Evolutionary conservation across 2,113 vertebrate genomes (phyloP).

Genomic region (Mus spicilegus): DNA sequence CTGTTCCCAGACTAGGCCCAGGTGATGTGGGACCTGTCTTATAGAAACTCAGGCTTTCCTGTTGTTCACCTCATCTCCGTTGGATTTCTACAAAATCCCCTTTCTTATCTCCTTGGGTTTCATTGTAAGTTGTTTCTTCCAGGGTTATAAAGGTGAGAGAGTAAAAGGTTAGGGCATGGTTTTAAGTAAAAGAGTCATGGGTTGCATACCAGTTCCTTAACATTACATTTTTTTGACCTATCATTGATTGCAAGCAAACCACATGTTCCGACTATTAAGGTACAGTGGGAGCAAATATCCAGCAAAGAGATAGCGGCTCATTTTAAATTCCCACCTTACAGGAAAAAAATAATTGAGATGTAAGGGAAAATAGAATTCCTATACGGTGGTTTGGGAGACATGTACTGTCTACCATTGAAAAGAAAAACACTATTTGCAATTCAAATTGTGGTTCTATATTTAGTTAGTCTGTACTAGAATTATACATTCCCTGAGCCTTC

Average conservation of each 20-base stretch:
- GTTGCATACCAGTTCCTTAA: neutral
- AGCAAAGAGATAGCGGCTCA: accelerated
- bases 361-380: neutral
- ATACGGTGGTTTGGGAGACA: neutral
- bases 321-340: neutral
- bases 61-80: neutral
- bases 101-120: neutral
- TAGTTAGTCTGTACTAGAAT: neutral
- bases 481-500: neutral
- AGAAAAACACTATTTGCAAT: neutral
- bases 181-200: neutral
- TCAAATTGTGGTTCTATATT: neutral
- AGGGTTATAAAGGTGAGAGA: neutral
- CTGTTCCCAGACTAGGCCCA: neutral
- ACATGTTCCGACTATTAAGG: no score
- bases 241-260: neutral
- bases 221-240: neutral
- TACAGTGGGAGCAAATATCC: accelerated
- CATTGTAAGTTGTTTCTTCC: neutral
- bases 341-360: neutral
- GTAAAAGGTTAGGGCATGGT: neutral
- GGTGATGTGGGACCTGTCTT: neutral
- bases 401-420: neutral
- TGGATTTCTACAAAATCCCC: neutral
- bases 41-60: neutral